Evolutionary conservation across 2,113 vertebrate species (phyloP).

Genomic region (Polypterus bichir): DNA sequence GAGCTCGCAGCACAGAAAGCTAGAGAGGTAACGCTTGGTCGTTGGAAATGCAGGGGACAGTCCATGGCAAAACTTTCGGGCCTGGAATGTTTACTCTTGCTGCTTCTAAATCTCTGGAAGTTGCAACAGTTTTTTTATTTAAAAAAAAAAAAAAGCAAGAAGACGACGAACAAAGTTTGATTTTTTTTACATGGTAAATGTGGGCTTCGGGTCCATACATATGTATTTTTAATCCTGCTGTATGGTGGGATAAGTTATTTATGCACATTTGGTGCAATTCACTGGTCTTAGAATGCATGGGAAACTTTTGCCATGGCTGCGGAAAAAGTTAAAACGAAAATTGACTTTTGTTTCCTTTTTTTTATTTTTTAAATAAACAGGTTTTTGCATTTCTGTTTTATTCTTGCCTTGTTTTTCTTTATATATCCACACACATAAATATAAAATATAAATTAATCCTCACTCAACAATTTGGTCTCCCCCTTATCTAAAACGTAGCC

Average conservation of each 20-base stretch:
- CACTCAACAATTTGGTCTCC: not conserved
- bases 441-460: too few species aligned
- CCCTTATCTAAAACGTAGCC: conserved; percentile 4
- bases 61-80: conserved; percentile 83
- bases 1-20: conserved; percentile 94
- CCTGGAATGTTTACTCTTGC: conserved; percentile 22
- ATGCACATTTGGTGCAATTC: not conserved
- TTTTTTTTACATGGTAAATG: too few species aligned
- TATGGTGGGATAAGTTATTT: too few species aligned
- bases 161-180: too few species aligned
- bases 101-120: not conserved
- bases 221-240: too few species aligned
- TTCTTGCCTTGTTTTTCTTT: not conserved
- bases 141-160: too few species aligned
- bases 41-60: conserved; percentile 89
- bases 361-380: not conserved
- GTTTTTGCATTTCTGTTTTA: not conserved
- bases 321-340: conserved; percentile 43
- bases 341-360: conserved; percentile 1
- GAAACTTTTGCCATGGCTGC: conserved; percentile 86
- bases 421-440: too few species aligned
- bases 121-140: not conserved
- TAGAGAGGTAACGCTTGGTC: conserved; percentile 99
- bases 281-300: conserved; percentile 1
- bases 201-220: too few species aligned